Base-by-base conservation (phyloP, 2,888 invertebrate species). In the Rugalucina vietnamica region DNA sequence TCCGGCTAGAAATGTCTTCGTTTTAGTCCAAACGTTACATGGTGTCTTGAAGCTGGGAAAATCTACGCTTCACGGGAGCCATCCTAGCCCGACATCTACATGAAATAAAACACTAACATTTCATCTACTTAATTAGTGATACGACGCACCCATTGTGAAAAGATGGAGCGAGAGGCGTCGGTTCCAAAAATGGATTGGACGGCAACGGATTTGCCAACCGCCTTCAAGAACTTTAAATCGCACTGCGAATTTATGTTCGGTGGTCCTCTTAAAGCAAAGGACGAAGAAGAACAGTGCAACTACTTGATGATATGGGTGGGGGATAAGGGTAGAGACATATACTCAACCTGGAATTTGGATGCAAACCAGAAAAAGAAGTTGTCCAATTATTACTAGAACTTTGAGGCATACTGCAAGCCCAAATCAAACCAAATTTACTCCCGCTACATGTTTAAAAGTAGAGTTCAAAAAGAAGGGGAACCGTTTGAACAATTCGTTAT, bases 251-350 rank as follows among this genome's bases (percentile, higher is more conserved):
- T 89, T 36, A 76, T 82, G 79, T 88, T 89, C 65, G 73, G 71
- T 43, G 85, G 89, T 12, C 86, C 85, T 0, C 43, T 88, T 1
- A 86, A 83, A 27, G 50, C 65, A 4, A 81, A 79, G 50, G 12
- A 65, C 12, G 85, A 84, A 29, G 76, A 54, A 24, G 86, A 83
- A 73, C 73, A 83, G 65, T 85, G 81, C 39, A 74, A 71, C 10
- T 89, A 89, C 49, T 49, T 87, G 0, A 82, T 89, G 80, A 34
- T 86, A 0, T 88, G 86, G 86, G 82, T 84, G 12, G 86, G 88
- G 27, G 75, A 87, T 29, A 84, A 82, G 50, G 89, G 85, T 0
- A 50, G 85, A 49, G 73, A 79, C 21, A 72, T 86, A 12, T 85
- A 54, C 39, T 14, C n/a, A 1, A 88, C 88, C 1, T 88, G 83